Evolutionary conservation across 2,888 invertebrate genomes (phyloP), one percentile per base, ranked within the genome.

Genomic region (Yponomeuta malinellus): DNA sequence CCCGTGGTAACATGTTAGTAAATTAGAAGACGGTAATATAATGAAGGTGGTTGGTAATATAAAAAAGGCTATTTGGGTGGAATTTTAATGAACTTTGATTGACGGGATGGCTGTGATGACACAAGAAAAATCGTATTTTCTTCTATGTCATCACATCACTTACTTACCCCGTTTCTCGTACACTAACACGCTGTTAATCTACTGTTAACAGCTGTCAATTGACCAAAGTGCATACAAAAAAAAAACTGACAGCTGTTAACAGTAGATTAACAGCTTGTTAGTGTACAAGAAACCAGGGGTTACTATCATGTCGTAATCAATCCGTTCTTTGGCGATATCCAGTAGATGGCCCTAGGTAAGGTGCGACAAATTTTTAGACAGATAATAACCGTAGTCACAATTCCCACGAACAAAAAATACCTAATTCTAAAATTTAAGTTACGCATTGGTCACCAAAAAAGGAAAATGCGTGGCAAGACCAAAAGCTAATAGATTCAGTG

Each of bases 391-490:
- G 2, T 12, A 52, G 6, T 5, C 52, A 52, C 52, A 52, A 23
- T 68, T 48, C 68, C 68, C 48, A 52, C 48, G 48, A 64, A 64
- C 64, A 23, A 29, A 29, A 29, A 10, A 12, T 59, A 33, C 33
- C 33, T 33, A 52, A 52, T n/a, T 23, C 52, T 29, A 68, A 68
- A 48, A 68, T 68, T 23, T 52, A 52, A 68, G 52, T 71, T 71
- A 72, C 74, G 74, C 73, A 75, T 67, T 74, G 78, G 78, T 59
- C 79, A 78, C 79, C 77, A 74, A 77, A 72, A 75, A 75, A 75
- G 43, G 75, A 74, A 78, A 79, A 77, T 75, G 72, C 75, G 75
- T 77, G 80, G 85, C 87, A 86, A 89, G 85, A 85, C 83, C 82
- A 59, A 37, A 52, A 68, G 68, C 52, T 68, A 69, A 63, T 69